phyloP scores from a whole-genome alignment of 2,888 invertebrate genomes.

The Synergus itoensis region DNA sequence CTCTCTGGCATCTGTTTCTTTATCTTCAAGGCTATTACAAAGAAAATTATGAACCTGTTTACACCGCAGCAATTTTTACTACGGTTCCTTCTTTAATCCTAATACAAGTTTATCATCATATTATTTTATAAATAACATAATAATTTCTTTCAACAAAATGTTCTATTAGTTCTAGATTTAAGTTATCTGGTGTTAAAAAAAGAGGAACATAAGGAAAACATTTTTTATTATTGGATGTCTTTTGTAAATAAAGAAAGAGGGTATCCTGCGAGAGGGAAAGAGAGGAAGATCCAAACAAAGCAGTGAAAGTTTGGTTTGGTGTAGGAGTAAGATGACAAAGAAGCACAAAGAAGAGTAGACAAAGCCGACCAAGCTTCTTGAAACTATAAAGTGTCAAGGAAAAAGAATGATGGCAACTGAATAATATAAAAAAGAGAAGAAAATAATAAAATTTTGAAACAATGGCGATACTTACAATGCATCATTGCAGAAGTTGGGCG shows the following conservation, averaged over 20 bases:
- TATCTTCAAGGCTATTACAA: not conserved
- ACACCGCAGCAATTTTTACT: not conserved
- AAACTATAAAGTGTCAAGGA: not conserved
- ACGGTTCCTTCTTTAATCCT: no score
- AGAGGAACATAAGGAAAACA: not conserved
- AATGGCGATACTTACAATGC: slow-evolving; percentile 88
- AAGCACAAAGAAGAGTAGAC: slow-evolving; percentile 15
- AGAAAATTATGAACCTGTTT: not conserved
- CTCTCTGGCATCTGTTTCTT: not conserved
- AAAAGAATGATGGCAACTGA: slow-evolving; percentile 45
- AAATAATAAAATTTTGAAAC: slow-evolving; percentile 46
- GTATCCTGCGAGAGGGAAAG: not conserved
- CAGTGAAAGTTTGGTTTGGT: slow-evolving; percentile 5
- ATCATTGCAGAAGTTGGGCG: slow-evolving; percentile 96
- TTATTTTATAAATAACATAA: not conserved
- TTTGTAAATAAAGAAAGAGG: slow-evolving; percentile 18
- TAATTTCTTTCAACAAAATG: not conserved
- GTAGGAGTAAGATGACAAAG: slow-evolving; percentile 29
- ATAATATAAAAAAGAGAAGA: slow-evolving; percentile 35
- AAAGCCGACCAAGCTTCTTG: slow-evolving; percentile 47
- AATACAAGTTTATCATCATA: not conserved
- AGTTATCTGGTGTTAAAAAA: not conserved
- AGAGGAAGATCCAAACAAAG: slow-evolving; percentile 21
- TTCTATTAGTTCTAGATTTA: not conserved
- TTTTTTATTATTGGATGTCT: not conserved